Base-by-base conservation (phyloP, 2,888 invertebrate species). In the Stenichneumon culpator region DNA sequence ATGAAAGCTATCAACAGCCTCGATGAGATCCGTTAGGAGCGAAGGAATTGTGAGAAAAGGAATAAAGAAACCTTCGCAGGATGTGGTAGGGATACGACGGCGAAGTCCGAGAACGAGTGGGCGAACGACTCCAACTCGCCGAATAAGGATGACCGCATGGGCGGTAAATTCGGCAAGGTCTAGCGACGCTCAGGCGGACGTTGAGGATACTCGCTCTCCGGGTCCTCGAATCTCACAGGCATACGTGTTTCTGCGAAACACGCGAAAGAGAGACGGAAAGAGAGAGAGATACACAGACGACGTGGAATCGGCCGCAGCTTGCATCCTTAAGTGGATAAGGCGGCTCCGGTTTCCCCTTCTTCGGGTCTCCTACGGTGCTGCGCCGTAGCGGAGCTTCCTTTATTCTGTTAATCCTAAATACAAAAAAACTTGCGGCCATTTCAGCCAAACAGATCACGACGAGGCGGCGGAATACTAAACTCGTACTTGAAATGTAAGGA, bases 81-180 rank as follows among this genome's bases (percentile, higher is more conserved):
- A 57, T 57, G 57, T 57, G 57, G 57, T 36, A 36, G 63, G 32
- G 36, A 63, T 32, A 19, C 54, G 36, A 19, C 72, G 36, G 54
- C 14, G 0, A 70, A 28, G 68, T 50, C 44, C 22, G 47, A 67
- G n/a, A 69, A 44, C 39, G 78, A 60, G 82, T 79, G 78, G 74
- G 84, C 69, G 82, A 70, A 72, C 57, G 47, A 72, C 70, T 68
- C 65, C 69, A 82, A 69, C 79, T 84, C 65, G 74, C 79, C 82
- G 75, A 82, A 79, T 82, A 84, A 84, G 82, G 84, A 84, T 72
- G 81, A 82, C 22, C 82, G 78, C 70, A 75, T 79, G 74, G 79
- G 82, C 82, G 22, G 70, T 72, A 36, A 79, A 82, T 84, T 84
- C 74, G 82, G 82, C 82, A 78, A 75, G 79, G 78, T 74, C 68